Conservation (phyloP, 2,113 vertebrate species). For the Notarius quadriscutis region DNA sequence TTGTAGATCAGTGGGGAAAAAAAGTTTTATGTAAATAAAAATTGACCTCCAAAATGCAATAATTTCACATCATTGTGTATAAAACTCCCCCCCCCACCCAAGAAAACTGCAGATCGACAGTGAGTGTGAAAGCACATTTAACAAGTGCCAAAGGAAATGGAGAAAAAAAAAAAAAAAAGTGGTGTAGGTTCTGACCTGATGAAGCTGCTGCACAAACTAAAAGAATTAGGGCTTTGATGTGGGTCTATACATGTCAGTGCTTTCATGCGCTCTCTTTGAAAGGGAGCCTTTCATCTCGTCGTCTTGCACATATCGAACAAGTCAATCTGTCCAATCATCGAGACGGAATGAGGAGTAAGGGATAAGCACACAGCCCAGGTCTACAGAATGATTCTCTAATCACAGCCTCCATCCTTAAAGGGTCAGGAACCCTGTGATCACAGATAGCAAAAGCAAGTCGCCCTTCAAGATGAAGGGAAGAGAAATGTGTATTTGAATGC, state of each 20-base stretch:
- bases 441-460: slow-evolving; percentile 21
- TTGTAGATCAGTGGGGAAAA: slow-evolving; percentile 66
- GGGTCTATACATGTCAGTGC: slow-evolving; percentile 4
- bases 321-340: background rate
- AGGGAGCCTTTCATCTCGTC: slow-evolving; percentile 12
- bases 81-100: background rate
- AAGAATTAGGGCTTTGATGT: slow-evolving; percentile 22
- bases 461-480: background rate
- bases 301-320: background rate
- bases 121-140: background rate
- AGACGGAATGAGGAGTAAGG: background rate
- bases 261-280: slow-evolving; percentile 32
- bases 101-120: background rate
- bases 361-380: background rate
- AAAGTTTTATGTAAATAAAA: slow-evolving; percentile 69
- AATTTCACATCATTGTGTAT: background rate
- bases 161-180: background rate
- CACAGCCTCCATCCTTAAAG: slow-evolving; percentile 5
- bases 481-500: background rate
- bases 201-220: background rate
- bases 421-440: slow-evolving; percentile 28
- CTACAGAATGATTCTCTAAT: background rate
- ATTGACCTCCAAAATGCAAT: slow-evolving; percentile 12
- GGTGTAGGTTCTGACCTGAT: background rate
- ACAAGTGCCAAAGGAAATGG: background rate